These are phyloP conservation scores for Acanthochromis polyacanthus DNA, from an alignment of 2,113 vertebrate genomes.

Conservation along the genomic window DNA sequence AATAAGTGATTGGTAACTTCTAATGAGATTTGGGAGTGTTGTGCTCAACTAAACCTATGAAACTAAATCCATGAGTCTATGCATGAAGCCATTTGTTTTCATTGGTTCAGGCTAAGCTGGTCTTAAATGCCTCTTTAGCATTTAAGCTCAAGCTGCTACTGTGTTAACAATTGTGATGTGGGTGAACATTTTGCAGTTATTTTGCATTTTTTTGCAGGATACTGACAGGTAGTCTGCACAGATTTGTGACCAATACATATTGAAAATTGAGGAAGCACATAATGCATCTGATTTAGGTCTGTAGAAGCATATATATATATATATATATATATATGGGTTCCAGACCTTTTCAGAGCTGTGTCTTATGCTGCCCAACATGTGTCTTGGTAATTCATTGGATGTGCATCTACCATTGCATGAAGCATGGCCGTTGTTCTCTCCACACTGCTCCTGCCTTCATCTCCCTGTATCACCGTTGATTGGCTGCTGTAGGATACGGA, in stretches of 20 bases:
- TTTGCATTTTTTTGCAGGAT: conserved; percentile 24
- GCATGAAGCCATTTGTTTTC: conserved; percentile 48
- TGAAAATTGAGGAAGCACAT: neutral
- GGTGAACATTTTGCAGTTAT: conserved; percentile 19
- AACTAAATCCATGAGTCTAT: conserved; percentile 33
- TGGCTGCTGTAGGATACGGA: conserved; percentile 79
- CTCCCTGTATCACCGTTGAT: conserved; percentile 69
- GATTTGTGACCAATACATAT: neutral
- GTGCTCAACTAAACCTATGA: conserved; percentile 41
- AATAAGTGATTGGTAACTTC: conserved; percentile 8
- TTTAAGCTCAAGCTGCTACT: conserved; percentile 62
- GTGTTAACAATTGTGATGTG: conserved; percentile 7
- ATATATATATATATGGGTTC: neutral
- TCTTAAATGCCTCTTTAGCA: conserved; percentile 57
- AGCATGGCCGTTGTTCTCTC: conserved; percentile 63
- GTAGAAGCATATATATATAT: no score
- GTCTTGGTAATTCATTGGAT: conserved; percentile 31
- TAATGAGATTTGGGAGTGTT: conserved; percentile 67
- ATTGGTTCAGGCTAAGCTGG: conserved; percentile 1
- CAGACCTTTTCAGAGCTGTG: conserved; percentile 36
- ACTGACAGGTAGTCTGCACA: conserved; percentile 34
- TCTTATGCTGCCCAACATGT: conserved; percentile 11
- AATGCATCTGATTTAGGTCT: conserved; percentile 36
- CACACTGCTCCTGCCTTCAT: conserved; percentile 26
- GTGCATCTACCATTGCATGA: conserved; percentile 53